Evolutionary conservation across 2,888 invertebrate species (phyloP), one percentile per base, ranked within the genome.

Genomic region (Hololepta plana): DNA sequence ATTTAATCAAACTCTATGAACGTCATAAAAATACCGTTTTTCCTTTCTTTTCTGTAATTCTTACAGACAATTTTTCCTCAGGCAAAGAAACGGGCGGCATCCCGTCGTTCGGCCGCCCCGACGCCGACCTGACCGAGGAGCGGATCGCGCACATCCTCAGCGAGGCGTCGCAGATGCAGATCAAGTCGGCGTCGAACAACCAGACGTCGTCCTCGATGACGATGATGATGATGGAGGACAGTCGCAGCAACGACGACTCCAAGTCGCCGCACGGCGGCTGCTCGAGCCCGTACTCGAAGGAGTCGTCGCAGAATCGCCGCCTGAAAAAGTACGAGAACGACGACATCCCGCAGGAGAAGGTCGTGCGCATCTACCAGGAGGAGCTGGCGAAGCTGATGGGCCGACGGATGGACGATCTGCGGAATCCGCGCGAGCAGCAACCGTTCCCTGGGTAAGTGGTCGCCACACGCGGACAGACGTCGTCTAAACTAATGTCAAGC

Each of bases 261-360:
- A 77, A 80, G 44, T 84, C 84, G 15, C 74, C 74, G 10, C 67
- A 76, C 33, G 71, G 73, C 23, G 72, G 75, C 40, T 84, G 82
- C 50, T 70, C 69, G 10, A 84, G 84, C 26, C 85, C 85, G 2
- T 79, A 80, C 50, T 76, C 76, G 32, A 70, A 71, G 59, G 73
- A 73, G 29, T 65, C 66, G 4, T 66, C 70, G 45, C 72, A 75
- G 49, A 77, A 71, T 43, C 64, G 77, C 51, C 67, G 77, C 50
- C 59, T 81, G 47, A 76, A 81, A 48, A 82, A 85, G 44, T 85
- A 84, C 57, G 82, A 84, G 54, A 84, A 85, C 56, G 87, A 82
- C 54, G 91, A 91, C 60, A 82, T 93, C 57, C 82, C 93, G 19
- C 91, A 93, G 50, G 95, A 96, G 49, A 90, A 91, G 56, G 87